Percentiles rank a stretch among this genome's conserved stretches.
Conservation (phyloP, 2,113 vertebrate genomes). For the Chitala chitala region DNA sequence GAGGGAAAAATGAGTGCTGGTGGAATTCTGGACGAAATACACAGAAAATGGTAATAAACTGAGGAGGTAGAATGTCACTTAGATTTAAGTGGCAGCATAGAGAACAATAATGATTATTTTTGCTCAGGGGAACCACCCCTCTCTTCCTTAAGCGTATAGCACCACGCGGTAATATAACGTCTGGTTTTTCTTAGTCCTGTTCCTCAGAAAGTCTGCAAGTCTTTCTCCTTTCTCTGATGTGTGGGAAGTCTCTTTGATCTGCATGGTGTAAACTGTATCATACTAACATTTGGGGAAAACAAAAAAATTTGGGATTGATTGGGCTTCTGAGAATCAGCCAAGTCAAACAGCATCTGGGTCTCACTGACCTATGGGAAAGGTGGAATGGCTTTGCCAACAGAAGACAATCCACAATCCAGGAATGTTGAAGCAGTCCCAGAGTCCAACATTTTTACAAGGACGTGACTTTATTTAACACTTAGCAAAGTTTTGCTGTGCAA, state of each 20-base stretch:
- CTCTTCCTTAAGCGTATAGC: neutral
- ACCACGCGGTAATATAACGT: constrained; percentile 14
- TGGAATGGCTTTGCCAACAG: neutral
- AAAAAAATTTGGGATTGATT: constrained; percentile 36
- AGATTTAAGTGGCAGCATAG: constrained; percentile 4
- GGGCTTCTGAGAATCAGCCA: constrained; percentile 37
- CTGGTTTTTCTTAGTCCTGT: constrained; percentile 23
- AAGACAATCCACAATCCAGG: neutral
- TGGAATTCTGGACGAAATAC: too few relatives aligned
- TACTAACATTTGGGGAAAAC: constrained; percentile 4
- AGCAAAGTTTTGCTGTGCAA: too few relatives aligned
- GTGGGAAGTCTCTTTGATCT: constrained; percentile 37
- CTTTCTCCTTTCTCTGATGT: constrained; percentile 14
- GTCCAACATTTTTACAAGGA: neutral
- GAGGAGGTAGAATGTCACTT: neutral
- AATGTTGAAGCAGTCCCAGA: neutral
- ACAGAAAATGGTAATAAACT: constrained; percentile 1
- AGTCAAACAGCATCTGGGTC: constrained; percentile 44
- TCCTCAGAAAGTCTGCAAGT: constrained; percentile 6
- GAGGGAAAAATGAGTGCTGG: neutral
- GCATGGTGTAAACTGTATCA: constrained; percentile 26
- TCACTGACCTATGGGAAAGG: constrained; percentile 26
- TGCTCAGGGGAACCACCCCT: neutral
- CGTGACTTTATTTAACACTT: too few relatives aligned
- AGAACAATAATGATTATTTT: neutral